Evolutionary conservation across 2,797 vertebrate genomes (phyloP), one percentile per base, ranked within the genome.

Genomic region (Myotis findleyi): DNA sequence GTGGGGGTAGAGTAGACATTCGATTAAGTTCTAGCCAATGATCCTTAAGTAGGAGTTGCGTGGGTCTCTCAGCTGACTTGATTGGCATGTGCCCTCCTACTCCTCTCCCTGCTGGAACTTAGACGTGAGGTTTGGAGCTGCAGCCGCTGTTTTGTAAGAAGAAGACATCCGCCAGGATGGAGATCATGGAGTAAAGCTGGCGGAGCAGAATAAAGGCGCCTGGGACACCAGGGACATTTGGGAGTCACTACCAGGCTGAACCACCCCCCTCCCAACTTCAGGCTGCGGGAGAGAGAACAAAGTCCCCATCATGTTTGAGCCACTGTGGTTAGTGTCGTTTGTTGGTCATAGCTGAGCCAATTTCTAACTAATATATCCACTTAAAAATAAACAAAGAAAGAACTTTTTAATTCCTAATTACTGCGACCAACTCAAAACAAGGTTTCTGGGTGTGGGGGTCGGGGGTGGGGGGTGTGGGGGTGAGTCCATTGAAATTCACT

Each of bases 401-500:
- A 71, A 38, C 47, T 57, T 62, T 80, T 82, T 3, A 91, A 88
- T 57, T 94, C 27, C 59, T 93, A 79, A 92, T 38, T 7, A 38
- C 6, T 12, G 9, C 0, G 3, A 77, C 62, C 64, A 62, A 77
- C n/a, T 84, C 87, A 51, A 81, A 93, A 83, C 44, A 44, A 51
- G 38, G 10, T 93, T 95, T 95, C 27, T 6, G 59, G 59, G 27
- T 14, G 27, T 62, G 57, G 25, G 23, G 1, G 57, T 59, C 4
- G 11, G 44, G 44, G 25, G 55, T 3, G 55, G 10, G 41, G 44
- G 44, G 44, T 2, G 47, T 69, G 41, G n/a, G 27, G 4, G 9
- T 17, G 87, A 83, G 53, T 36, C 51, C 85, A 82, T 68, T 76
- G 93, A 91, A 90, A 95, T 96, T 82, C 89, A 82, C 44, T 83